Evolutionary conservation across 2,888 invertebrate genomes (phyloP).

Genomic region (Aphrophora alni): DNA sequence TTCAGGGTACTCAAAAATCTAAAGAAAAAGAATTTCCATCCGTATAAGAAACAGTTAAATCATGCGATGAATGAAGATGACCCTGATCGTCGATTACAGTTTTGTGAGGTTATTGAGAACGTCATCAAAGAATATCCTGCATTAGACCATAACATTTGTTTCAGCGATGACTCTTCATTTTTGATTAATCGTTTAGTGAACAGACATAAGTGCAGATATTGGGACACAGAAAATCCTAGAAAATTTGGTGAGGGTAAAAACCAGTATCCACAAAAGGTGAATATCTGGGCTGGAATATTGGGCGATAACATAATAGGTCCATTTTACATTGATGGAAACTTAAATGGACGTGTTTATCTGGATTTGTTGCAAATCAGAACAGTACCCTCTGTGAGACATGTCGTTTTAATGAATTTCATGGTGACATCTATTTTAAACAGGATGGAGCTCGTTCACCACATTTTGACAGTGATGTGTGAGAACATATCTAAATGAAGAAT

Average conservation of each 20-base stretch:
- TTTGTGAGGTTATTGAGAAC: not conserved
- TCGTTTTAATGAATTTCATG: not conserved
- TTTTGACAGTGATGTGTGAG: slow-evolving; percentile 16
- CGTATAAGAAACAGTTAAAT: too few species aligned
- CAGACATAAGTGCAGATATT: too few species aligned
- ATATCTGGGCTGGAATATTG: too few species aligned
- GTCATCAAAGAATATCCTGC: not conserved
- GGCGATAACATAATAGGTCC: slow-evolving; percentile 22
- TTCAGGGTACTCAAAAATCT: slow-evolving; percentile 16
- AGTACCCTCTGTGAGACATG: slow-evolving; percentile 1
- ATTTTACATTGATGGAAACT: slow-evolving; percentile 28
- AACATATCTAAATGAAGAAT: slow-evolving; percentile 19
- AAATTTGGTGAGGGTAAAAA: not conserved
- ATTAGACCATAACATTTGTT: slow-evolving; percentile 21
- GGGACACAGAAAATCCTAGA: not conserved
- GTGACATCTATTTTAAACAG: slow-evolving; percentile 24
- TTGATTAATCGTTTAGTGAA: slow-evolving; percentile 6
- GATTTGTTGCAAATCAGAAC: slow-evolving; percentile 2
- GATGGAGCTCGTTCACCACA: slow-evolving; percentile 26
- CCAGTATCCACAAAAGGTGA: slow-evolving; percentile 20
- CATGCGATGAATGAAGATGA: too few species aligned
- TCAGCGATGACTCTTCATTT: too few species aligned
- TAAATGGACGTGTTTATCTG: slow-evolving; percentile 13
- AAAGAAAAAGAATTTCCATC: not conserved
- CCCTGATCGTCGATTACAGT: too few species aligned